Conservation (phyloP, 2,113 vertebrate genomes). For the Polyodon spathula region DNA sequence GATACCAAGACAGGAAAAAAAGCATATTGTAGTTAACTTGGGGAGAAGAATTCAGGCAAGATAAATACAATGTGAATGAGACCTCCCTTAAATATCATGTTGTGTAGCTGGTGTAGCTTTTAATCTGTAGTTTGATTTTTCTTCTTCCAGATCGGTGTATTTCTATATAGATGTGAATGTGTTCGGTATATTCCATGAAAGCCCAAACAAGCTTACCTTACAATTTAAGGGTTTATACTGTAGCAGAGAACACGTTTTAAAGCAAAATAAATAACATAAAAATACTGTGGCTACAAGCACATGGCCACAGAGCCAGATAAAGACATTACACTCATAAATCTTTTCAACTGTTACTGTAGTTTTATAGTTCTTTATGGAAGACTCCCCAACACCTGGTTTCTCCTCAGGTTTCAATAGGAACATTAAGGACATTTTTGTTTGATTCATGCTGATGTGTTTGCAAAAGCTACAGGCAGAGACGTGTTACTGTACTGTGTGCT, state of each 20-base stretch:
- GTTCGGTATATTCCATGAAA: neutral
- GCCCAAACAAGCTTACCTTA: neutral
- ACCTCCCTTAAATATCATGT: too few relatives aligned
- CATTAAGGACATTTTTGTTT: neutral
- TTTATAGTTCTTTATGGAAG: neutral
- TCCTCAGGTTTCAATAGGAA: neutral
- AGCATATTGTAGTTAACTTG: too few relatives aligned
- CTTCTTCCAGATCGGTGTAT: neutral
- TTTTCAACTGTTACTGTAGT: neutral
- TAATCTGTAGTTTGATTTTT: too few relatives aligned
- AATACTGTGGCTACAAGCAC: neutral
- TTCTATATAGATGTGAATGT: neutral
- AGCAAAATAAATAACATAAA: too few relatives aligned
- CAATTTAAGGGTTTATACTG: neutral
- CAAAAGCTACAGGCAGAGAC: neutral
- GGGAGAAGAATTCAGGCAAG: too few relatives aligned
- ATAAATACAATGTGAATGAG: too few relatives aligned
- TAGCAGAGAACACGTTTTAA: slow-evolving; percentile 1
- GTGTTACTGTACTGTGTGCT: neutral
- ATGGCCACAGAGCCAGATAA: neutral
- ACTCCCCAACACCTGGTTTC: neutral
- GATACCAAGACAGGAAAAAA: too few relatives aligned
- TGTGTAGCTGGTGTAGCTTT: too few relatives aligned
- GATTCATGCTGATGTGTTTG: neutral
- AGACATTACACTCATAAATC: neutral